These are phyloP conservation scores for Omphaloscelis lunosa DNA, from an alignment of 2,888 invertebrate species.

Conservation along the genomic window DNA sequence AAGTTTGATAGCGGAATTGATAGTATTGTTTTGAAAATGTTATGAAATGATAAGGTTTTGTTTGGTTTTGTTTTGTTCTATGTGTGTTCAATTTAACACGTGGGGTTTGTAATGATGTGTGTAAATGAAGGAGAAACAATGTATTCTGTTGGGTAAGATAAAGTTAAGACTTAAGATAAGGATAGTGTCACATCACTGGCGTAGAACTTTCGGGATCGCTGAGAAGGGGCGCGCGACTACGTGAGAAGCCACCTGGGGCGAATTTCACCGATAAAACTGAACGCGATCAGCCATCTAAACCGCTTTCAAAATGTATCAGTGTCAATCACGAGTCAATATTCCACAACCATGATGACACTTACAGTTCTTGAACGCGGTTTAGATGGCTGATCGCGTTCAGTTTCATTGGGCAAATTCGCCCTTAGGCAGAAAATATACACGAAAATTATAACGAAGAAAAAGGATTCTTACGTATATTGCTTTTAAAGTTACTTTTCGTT, in stretches of 20 bases:
- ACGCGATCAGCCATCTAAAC: too few relatives aligned
- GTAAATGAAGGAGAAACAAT: not conserved
- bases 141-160: not conserved
- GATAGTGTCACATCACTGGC: not conserved
- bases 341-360: too few relatives aligned
- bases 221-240: not conserved
- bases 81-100: constrained; percentile 8
- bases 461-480: not conserved
- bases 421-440: too few relatives aligned
- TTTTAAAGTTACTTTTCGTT: not conserved
- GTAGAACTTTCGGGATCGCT: constrained; percentile 2
- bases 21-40: constrained; percentile 54
- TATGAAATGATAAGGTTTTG: constrained; percentile 34
- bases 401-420: too few relatives aligned
- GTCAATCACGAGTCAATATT: too few relatives aligned
- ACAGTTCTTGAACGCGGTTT: too few relatives aligned
- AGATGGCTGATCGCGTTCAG: too few relatives aligned
- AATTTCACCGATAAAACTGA: too few relatives aligned
- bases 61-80: constrained; percentile 25
- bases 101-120: constrained; percentile 4
- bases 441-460: not conserved
- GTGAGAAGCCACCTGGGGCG: not conserved
- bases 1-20: constrained; percentile 49
- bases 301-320: too few relatives aligned
- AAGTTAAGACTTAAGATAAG: not conserved